A percentile compares a stretch with the other conserved stretches of the same genome.
phyloP scores from a whole-genome alignment of 2,113 vertebrate species.

The Sitta europaea region DNA sequence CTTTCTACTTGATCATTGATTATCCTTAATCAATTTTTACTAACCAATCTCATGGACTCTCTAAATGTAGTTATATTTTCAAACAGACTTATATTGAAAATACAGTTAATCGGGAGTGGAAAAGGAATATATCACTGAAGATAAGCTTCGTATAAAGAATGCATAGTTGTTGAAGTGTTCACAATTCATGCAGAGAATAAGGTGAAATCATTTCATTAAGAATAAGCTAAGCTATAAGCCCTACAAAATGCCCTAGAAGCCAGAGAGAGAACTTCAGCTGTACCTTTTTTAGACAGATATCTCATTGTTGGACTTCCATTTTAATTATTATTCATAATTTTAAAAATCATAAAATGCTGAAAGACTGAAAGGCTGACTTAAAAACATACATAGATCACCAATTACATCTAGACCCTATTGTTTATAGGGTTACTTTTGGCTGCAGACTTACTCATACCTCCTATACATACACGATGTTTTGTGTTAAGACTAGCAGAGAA shows the following conservation, averaged over 20 bases:
- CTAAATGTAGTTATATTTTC: neutral
- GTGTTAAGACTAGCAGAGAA: neutral
- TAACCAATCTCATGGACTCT: neutral
- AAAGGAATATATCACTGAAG: neutral
- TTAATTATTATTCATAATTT: neutral
- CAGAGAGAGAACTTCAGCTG: neutral
- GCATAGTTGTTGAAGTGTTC: neutral
- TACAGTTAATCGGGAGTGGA: neutral
- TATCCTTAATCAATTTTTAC: neutral
- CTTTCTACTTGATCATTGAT: neutral
- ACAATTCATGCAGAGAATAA: neutral
- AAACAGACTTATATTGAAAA: neutral
- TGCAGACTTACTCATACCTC: neutral
- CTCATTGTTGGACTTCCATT: neutral
- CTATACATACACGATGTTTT: neutral
- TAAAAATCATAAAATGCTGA: neutral
- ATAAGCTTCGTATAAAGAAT: neutral
- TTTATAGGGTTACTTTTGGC: neutral
- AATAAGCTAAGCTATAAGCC: neutral
- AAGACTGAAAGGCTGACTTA: neutral
- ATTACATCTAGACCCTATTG: neutral
- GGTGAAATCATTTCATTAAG: neutral
- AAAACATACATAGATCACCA: neutral
- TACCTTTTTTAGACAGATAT: neutral
- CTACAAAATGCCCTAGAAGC: neutral